Percentiles rank a stretch among this genome's conserved stretches.
These are phyloP conservation scores for Mechanitis messenoides DNA, from an alignment of 2,888 invertebrate genomes.

Conservation along the genomic window DNA sequence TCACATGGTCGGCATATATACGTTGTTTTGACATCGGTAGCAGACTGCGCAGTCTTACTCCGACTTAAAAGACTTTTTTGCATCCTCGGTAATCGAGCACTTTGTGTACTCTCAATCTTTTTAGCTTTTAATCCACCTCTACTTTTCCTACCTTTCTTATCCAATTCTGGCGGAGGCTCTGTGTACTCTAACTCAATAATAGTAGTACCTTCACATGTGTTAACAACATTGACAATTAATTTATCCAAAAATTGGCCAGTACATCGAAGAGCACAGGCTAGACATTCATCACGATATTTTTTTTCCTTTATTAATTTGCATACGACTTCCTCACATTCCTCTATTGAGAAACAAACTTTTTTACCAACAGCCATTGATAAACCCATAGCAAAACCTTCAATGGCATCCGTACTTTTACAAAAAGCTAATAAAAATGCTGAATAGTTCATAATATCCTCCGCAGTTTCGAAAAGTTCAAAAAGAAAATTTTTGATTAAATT, in stretches of 20 bases:
- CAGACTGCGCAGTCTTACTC: conserved; percentile 45
- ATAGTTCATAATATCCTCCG: conserved; percentile 74
- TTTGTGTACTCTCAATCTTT: conserved; percentile 45
- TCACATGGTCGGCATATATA: conserved; percentile 61
- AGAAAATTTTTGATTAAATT: conserved; percentile 74
- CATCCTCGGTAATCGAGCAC: conserved; percentile 45
- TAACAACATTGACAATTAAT: conserved; percentile 49
- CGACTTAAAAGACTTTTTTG: conserved; percentile 38
- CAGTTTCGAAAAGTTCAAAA: conserved; percentile 73
- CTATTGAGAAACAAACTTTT: conserved; percentile 62
- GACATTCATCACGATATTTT: conserved; percentile 54
- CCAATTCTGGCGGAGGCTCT: conserved; percentile 37
- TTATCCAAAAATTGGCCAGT: conserved; percentile 50
- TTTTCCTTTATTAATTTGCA: conserved; percentile 57
- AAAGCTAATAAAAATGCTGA: conserved; percentile 78
- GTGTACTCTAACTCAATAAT: conserved; percentile 53
- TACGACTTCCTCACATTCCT: conserved; percentile 69
- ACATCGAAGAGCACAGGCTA: conserved; percentile 55
- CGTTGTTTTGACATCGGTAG: conserved; percentile 47
- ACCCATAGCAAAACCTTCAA: conserved; percentile 76
- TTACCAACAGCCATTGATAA: conserved; percentile 75
- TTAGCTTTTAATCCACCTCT: conserved; percentile 38
- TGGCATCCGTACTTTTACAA: conserved; percentile 75
- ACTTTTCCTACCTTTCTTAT: conserved; percentile 51
- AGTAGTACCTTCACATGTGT: conserved; percentile 55